phyloP scores from a whole-genome alignment of 2,113 vertebrate genomes.

The Rallus limicola region DNA sequence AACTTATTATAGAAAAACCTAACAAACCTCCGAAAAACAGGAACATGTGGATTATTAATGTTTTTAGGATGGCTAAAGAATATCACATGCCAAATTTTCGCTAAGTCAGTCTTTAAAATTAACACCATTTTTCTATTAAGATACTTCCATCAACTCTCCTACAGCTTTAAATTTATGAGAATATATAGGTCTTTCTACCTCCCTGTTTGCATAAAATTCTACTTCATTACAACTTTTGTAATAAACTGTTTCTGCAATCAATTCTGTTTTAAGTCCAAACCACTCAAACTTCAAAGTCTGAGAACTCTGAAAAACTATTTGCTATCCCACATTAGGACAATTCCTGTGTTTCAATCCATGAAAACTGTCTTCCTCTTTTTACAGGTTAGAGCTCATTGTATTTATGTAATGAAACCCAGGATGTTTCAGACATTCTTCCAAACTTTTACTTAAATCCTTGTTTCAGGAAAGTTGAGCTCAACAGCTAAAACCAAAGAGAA shows the following conservation, averaged over 20 bases:
- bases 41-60: neutral
- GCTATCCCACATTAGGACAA: neutral
- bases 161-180: neutral
- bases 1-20: neutral
- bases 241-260: neutral
- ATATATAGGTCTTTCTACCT: neutral
- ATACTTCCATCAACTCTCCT: neutral
- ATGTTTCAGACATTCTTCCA: neutral
- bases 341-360: neutral
- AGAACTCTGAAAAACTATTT: neutral
- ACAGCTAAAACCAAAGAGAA: neutral
- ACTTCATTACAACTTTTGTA: neutral
- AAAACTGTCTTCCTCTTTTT: neutral
- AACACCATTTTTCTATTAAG: neutral
- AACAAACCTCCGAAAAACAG: neutral
- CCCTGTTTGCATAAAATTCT: neutral
- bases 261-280: neutral
- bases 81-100: neutral
- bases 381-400: neutral
- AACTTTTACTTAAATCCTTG: neutral
- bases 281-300: neutral
- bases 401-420: rapidly evolving
- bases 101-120: neutral
- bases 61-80: neutral
- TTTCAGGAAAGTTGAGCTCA: neutral